Conservation (phyloP, 2,113 vertebrate genomes). For the Psophia crepitans region DNA sequence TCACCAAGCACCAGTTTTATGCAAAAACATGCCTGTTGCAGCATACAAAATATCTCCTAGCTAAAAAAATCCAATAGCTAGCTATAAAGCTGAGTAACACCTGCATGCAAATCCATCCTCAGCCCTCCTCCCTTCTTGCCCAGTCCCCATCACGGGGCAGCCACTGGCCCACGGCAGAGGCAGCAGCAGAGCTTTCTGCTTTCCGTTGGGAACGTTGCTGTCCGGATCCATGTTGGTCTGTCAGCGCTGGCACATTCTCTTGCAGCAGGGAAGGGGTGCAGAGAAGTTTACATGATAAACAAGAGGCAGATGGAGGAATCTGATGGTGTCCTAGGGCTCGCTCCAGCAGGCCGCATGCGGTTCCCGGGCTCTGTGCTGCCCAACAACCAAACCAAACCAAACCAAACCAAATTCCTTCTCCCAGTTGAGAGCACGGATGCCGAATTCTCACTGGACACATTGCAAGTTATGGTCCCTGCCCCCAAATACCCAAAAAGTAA, state of each 20-base stretch:
- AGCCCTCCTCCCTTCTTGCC: not conserved
- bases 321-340: not conserved
- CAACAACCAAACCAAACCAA: not conserved
- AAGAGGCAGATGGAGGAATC: not conserved
- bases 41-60: not conserved
- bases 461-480: not conserved
- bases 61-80: not conserved
- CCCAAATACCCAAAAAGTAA: not conserved
- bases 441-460: not conserved
- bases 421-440: not conserved
- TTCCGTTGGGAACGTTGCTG: accelerated
- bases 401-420: not conserved
- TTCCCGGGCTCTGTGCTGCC: not conserved
- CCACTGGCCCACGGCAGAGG: not conserved
- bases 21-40: not conserved
- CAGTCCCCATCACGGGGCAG: not conserved
- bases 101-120: not conserved
- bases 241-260: not conserved
- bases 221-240: accelerated
- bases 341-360: not conserved
- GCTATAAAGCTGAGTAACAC: not conserved
- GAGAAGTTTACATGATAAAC: not conserved
- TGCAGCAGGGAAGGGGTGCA: not conserved
- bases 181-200: not conserved
- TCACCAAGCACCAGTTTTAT: not conserved